These are phyloP conservation scores for Aramus guarauna DNA, from an alignment of 2,113 vertebrate species.

Conservation along the genomic window DNA sequence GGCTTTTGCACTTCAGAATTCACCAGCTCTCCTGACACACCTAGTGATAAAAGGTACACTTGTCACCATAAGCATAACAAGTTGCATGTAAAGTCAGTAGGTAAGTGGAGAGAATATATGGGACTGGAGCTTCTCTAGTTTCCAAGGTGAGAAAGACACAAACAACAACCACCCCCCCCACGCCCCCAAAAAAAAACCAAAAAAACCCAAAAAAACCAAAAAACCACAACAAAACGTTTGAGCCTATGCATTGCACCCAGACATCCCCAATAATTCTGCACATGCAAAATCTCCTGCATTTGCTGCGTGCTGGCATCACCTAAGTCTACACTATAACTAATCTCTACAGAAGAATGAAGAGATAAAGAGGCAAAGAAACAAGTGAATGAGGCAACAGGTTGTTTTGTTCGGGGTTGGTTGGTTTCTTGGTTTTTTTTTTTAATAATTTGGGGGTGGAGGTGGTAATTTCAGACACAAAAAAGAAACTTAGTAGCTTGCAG, in stretches of 20 bases:
- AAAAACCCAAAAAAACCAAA: no score
- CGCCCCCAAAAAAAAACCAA: no score
- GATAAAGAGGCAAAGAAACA: background rate
- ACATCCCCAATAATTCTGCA: background rate
- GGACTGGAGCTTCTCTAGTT: background rate
- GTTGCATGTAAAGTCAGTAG: background rate
- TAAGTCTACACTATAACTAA: background rate
- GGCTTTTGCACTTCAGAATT: background rate
- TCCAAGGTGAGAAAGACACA: background rate
- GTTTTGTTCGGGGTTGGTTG: background rate
- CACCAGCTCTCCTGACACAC: background rate
- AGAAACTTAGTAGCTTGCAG: background rate
- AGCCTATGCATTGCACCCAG: background rate
- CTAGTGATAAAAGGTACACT: background rate
- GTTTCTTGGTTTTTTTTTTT: background rate
- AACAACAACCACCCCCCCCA: no score
- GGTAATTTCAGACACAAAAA: background rate
- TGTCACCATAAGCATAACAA: background rate
- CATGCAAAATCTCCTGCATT: background rate
- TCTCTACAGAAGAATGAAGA: background rate
- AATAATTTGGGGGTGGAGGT: background rate
- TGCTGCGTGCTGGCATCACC: background rate
- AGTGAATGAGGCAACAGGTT: background rate
- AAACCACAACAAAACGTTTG: background rate
- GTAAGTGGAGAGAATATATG: background rate